These are phyloP conservation scores for Hypothenemus hampei DNA, from an alignment of 1,140 invertebrate genomes.

Conservation along the genomic window DNA sequence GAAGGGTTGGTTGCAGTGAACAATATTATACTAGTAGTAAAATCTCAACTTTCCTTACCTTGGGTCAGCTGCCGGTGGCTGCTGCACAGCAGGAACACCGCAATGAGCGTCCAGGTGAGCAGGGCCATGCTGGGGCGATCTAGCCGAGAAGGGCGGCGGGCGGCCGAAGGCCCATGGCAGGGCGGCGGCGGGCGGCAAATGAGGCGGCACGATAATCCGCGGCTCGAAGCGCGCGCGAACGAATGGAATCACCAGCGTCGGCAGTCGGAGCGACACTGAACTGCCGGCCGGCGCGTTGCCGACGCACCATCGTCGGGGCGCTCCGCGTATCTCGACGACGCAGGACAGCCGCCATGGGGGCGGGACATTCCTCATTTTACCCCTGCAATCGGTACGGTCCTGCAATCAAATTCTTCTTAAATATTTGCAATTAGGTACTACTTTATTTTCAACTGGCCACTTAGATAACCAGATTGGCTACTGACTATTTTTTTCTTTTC, in stretches of 20 bases:
- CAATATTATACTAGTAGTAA: background rate
- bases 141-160: slow-evolving; percentile 28
- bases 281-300: slow-evolving; percentile 15
- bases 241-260: background rate
- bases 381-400: slow-evolving; percentile 6
- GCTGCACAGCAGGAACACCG: slow-evolving; percentile 25
- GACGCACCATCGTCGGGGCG: slow-evolving; percentile 22
- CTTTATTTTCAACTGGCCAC: no score
- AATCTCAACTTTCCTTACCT: no score
- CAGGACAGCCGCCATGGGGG: slow-evolving; percentile 14
- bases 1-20: slow-evolving; percentile 9
- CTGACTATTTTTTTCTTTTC: no score
- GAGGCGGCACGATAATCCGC: slow-evolving; percentile 14
- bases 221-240: slow-evolving; percentile 9
- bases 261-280: slow-evolving; percentile 20
- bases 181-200: slow-evolving; percentile 20
- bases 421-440: no score
- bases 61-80: slow-evolving; percentile 23
- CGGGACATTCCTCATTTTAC: background rate
- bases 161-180: slow-evolving; percentile 26
- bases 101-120: slow-evolving; percentile 26
- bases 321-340: slow-evolving; percentile 4
- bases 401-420: no score
- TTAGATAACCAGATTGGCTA: no score
- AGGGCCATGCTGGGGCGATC: slow-evolving; percentile 28